phyloP scores from a whole-genome alignment of 2,888 invertebrate species.

The Drosophila quinaria region DNA sequence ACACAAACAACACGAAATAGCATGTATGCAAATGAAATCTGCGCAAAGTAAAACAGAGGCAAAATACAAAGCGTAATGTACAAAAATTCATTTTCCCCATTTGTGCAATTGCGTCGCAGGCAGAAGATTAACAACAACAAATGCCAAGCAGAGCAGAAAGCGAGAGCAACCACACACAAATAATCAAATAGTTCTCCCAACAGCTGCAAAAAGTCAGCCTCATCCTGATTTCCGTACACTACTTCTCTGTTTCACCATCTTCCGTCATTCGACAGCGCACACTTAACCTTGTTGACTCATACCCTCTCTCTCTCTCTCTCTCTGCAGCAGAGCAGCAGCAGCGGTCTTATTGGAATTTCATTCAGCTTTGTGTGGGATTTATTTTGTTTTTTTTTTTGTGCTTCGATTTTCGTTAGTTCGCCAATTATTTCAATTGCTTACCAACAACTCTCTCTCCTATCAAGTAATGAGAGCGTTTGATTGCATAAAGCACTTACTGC shows the following conservation, averaged over 20 bases:
- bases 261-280: slow-evolving; percentile 42
- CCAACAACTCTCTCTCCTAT: no score
- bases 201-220: slow-evolving; percentile 38
- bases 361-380: slow-evolving; percentile 30
- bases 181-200: slow-evolving; percentile 31
- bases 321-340: slow-evolving; percentile 39
- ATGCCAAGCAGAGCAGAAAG: slow-evolving; percentile 52
- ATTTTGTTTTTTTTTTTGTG: slow-evolving; percentile 8
- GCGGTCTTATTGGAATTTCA: slow-evolving; percentile 66
- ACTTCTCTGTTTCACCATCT: slow-evolving; percentile 27
- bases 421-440: slow-evolving; percentile 26
- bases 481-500: slow-evolving; percentile 45
- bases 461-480: slow-evolving; percentile 16
- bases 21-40: slow-evolving; percentile 51
- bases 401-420: slow-evolving; percentile 51
- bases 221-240: slow-evolving; percentile 39
- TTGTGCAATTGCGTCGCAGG: slow-evolving; percentile 76
- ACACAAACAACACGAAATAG: slow-evolving; percentile 43
- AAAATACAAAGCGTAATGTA: slow-evolving; percentile 52
- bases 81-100: slow-evolving; percentile 49
- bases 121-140: slow-evolving; percentile 56
- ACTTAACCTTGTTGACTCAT: slow-evolving; percentile 73
- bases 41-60: slow-evolving; percentile 48
- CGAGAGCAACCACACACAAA: slow-evolving; percentile 30
- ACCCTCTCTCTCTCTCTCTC: slow-evolving; percentile 56